Conservation (phyloP, 2,888 invertebrate species). For the Melieria picta region DNA sequence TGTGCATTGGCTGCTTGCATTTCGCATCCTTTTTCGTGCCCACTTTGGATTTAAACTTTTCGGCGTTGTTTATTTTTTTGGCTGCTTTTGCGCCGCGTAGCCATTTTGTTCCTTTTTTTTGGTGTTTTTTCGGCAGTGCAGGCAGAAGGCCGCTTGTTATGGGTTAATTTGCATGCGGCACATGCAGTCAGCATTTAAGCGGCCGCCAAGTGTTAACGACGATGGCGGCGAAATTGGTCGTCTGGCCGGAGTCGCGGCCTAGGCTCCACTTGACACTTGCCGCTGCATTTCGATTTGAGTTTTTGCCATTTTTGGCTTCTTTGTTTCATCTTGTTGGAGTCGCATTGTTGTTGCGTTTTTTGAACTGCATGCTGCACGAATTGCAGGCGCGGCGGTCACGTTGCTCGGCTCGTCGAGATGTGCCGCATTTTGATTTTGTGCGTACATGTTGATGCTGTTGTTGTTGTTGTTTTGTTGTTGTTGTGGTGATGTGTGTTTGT, state of each 20-base stretch:
- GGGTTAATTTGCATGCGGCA: constrained; percentile 27
- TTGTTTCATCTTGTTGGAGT: constrained; percentile 18
- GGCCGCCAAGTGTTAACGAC: too few relatives aligned
- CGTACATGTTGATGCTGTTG: neutral
- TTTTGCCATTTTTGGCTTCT: neutral
- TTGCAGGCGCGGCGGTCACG: neutral
- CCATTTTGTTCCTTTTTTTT: neutral
- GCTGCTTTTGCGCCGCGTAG: neutral
- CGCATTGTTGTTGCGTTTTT: constrained; percentile 43
- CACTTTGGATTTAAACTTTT: neutral
- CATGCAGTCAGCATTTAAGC: neutral
- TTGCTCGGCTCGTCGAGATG: constrained; percentile 11
- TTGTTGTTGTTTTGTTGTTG: neutral
- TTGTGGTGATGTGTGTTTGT: constrained; percentile 4
- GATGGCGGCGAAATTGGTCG: too few relatives aligned
- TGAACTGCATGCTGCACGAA: neutral
- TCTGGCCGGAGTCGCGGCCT: neutral
- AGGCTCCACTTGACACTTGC: constrained; percentile 26
- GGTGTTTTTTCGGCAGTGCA: neutral
- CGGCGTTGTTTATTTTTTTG: neutral
- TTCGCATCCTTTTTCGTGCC: constrained; percentile 1
- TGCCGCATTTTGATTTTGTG: constrained; percentile 1
- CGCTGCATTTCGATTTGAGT: constrained; percentile 8
- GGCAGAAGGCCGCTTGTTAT: constrained; percentile 18
- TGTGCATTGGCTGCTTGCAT: neutral